Conservation (phyloP, 1,140 invertebrate species). For the Brachionus koreanus region DNA sequence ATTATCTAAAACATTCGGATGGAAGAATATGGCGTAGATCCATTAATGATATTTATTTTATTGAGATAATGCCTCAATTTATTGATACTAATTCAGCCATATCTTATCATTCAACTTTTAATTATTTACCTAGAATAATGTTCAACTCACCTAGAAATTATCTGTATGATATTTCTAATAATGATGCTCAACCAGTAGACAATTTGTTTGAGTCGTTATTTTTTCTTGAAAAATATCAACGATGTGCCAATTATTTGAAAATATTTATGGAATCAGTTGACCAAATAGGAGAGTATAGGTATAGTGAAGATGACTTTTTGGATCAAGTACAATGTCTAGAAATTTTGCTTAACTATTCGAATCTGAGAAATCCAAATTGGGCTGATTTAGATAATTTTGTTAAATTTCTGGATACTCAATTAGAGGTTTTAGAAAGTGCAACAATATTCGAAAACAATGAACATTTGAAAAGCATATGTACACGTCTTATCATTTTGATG, state of each 20-base stretch:
- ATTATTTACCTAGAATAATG: not conserved
- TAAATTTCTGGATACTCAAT: constrained; percentile 53
- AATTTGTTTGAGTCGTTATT: not conserved
- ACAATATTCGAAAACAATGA: not conserved
- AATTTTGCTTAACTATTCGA: constrained; percentile 47
- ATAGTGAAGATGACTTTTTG: not conserved
- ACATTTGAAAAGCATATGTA: not conserved
- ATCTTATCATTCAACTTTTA: constrained; percentile 5
- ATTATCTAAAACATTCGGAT: constrained; percentile 3
- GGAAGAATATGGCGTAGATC: constrained; percentile 15
- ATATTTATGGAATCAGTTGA: not conserved
- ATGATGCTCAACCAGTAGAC: not conserved
- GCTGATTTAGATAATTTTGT: constrained; percentile 54
- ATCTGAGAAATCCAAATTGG: constrained; percentile 53
- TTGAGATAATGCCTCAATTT: constrained; percentile 19
- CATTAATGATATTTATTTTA: not conserved
- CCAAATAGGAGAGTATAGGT: not conserved
- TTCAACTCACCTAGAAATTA: constrained; percentile 10
- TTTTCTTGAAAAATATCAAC: not conserved
- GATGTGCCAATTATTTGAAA: constrained; percentile 1
- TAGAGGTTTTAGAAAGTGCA: constrained; percentile 51
- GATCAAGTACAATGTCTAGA: not conserved
- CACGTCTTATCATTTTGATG: constrained; percentile 14
- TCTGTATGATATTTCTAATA: not conserved
- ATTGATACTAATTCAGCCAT: not conserved